Evolutionary conservation across 2,888 invertebrate species (phyloP).

Genomic region (Dichetophora obliterata): DNA sequence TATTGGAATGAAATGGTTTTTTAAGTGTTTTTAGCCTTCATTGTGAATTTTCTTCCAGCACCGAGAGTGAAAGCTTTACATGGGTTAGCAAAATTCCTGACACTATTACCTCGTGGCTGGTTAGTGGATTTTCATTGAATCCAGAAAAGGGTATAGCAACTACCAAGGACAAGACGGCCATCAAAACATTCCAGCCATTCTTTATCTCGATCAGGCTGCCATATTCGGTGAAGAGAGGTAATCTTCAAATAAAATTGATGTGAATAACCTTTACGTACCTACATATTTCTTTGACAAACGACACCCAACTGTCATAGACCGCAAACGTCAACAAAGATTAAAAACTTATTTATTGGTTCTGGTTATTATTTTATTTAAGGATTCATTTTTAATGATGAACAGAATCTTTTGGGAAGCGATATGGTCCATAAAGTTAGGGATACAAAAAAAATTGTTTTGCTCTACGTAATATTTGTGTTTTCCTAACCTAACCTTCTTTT

Average conservation of each 20-base stretch:
- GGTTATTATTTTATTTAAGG: no score
- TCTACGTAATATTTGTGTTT: no score
- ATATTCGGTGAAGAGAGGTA: slow-evolving; percentile 83
- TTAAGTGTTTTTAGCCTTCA: background rate
- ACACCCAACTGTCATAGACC: no score
- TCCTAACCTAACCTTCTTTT: background rate
- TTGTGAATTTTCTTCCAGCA: slow-evolving; percentile 41
- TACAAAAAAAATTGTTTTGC: no score
- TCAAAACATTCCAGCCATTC: slow-evolving; percentile 84
- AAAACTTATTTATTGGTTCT: no score
- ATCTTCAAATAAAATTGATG: background rate
- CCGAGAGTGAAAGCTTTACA: slow-evolving; percentile 56
- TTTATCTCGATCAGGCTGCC: slow-evolving; percentile 89
- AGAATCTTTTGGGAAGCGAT: no score
- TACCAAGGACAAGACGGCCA: slow-evolving; percentile 76
- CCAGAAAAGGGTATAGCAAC: slow-evolving; percentile 81
- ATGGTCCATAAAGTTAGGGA: no score
- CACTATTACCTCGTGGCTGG: slow-evolving; percentile 85
- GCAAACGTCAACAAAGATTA: no score
- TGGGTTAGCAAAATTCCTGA: slow-evolving; percentile 76
- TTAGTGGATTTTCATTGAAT: slow-evolving; percentile 85
- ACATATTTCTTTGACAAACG: no score
- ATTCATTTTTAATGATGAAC: no score
- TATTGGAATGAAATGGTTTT: slow-evolving; percentile 24
- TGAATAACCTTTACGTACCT: background rate